A percentile compares a stretch with the other conserved stretches of the same genome.
Conservation (phyloP, 2,113 vertebrate genomes). For the Leucosticte australis region DNA sequence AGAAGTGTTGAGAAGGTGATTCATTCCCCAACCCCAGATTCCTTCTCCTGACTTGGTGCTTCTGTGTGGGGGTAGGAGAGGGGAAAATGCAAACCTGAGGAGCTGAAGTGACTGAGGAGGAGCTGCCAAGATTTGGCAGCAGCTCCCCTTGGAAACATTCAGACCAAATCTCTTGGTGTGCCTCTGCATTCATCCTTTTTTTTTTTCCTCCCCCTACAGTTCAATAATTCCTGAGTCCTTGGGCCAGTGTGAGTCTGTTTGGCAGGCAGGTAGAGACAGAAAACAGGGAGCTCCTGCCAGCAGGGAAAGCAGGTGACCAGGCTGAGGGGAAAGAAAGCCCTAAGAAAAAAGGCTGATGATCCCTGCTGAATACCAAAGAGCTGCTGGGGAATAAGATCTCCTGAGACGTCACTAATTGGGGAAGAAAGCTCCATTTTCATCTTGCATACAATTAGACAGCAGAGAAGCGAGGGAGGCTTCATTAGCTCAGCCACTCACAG, state of each 20-base stretch:
- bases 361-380: neutral
- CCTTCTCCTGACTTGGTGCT: neutral
- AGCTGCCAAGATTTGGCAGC: neutral
- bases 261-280: constrained; percentile 10
- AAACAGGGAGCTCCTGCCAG: neutral
- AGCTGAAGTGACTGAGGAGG: neutral
- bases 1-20: constrained; percentile 16
- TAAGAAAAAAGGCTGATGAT: neutral
- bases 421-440: neutral
- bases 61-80: neutral
- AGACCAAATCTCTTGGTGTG: neutral
- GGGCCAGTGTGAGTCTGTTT: neutral
- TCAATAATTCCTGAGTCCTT: neutral
- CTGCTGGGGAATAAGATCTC: neutral
- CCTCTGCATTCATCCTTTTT: neutral
- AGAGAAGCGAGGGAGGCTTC: neutral
- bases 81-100: neutral
- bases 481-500: neutral
- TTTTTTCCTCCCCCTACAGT: neutral
- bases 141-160: neutral
- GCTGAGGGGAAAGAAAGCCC: neutral
- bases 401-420: neutral
- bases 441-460: neutral
- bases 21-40: constrained; percentile 37
- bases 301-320: neutral